Percentiles rank a stretch among this genome's conserved stretches.
These are phyloP conservation scores for Melipona bicolor DNA, from an alignment of 2,888 invertebrate genomes.

Conservation along the genomic window DNA sequence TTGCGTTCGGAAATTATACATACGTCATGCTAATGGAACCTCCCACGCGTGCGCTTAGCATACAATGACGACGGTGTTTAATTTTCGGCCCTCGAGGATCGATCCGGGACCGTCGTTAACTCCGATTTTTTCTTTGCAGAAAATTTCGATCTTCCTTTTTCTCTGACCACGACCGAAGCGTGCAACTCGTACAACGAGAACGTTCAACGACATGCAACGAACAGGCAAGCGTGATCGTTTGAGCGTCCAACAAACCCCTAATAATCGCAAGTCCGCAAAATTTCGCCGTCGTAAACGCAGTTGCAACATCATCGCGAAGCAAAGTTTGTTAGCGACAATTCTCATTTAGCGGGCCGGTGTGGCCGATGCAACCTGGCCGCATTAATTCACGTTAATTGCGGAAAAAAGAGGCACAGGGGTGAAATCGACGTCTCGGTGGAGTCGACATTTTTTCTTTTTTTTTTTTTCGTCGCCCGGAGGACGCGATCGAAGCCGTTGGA, in stretches of 20 bases:
- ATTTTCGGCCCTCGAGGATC: neutral
- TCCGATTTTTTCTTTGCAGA: too few species aligned
- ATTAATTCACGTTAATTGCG: conserved; percentile 58
- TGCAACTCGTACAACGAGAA: too few species aligned
- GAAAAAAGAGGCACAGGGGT: conserved; percentile 22
- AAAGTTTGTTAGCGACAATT: conserved; percentile 23
- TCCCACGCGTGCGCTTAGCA: conserved; percentile 62
- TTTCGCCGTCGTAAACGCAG: neutral
- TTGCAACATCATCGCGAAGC: neutral
- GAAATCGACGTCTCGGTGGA: conserved; percentile 16
- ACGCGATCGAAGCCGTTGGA: conserved; percentile 48
- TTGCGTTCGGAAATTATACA: conserved; percentile 57
- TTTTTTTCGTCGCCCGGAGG: neutral
- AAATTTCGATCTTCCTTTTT: too few species aligned
- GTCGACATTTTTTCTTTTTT: conserved; percentile 21
- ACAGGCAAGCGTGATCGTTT: too few species aligned
- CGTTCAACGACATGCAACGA: too few species aligned
- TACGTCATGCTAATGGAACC: conserved; percentile 42
- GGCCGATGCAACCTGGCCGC: conserved; percentile 4
- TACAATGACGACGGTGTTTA: conserved; percentile 56
- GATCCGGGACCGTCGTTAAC: neutral
- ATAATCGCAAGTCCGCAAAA: too few species aligned
- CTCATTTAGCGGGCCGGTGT: neutral
- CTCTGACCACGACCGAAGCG: too few species aligned
- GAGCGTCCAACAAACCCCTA: too few species aligned